Conservation (phyloP, 2,888 invertebrate genomes). For the Diarsia rubi region DNA sequence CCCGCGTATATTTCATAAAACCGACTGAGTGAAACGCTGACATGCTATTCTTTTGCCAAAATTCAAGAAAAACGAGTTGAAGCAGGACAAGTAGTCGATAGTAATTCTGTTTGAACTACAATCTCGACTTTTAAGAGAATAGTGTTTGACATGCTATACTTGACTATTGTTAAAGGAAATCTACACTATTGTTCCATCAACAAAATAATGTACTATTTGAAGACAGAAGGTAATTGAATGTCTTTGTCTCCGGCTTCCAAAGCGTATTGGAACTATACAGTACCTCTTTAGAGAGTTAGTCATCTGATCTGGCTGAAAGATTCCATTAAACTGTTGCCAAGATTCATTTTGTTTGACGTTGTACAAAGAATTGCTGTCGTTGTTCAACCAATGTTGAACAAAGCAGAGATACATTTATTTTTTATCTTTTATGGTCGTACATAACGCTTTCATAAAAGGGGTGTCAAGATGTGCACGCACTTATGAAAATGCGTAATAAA, state of each 20-base stretch:
- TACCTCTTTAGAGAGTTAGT: conserved; percentile 57
- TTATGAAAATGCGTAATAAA: conserved; percentile 57
- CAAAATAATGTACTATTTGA: conserved; percentile 52
- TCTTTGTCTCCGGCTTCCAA: conserved; percentile 52
- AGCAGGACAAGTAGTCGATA: conserved; percentile 8
- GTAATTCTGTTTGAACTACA: background rate
- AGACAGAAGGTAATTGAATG: conserved; percentile 54
- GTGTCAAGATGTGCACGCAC: conserved; percentile 63
- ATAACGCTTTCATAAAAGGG: conserved; percentile 44
- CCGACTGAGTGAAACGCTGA: conserved; percentile 46
- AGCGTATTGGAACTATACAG: conserved; percentile 54
- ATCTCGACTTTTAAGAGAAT: conserved; percentile 10
- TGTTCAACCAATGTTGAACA: background rate
- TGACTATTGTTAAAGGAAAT: conserved; percentile 12
- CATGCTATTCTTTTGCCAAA: conserved; percentile 11
- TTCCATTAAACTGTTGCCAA: conserved; percentile 44
- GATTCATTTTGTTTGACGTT: conserved; percentile 24
- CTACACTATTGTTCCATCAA: conserved; percentile 41
- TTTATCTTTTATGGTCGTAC: conserved; percentile 18
- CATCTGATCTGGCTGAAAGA: conserved; percentile 51
- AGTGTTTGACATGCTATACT: conserved; percentile 12
- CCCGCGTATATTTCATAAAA: conserved; percentile 58
- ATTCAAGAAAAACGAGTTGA: conserved; percentile 13
- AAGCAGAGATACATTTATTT: background rate
- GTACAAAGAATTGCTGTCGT: conserved; percentile 8